Conservation (phyloP, 2,888 invertebrate genomes). For the Lymantria monacha region DNA sequence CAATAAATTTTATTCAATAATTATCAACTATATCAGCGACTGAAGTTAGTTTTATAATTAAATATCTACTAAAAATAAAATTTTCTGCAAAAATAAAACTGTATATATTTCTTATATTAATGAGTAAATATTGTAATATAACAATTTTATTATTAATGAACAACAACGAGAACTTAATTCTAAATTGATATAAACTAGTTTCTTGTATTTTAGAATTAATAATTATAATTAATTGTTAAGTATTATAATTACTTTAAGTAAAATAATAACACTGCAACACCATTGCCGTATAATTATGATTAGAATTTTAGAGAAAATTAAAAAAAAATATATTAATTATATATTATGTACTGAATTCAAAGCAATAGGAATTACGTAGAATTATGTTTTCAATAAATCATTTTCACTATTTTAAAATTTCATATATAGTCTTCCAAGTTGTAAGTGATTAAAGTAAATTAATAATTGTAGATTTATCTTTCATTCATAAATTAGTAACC, state of each 20-base stretch:
- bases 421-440: conserved; percentile 78
- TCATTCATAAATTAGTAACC: conserved; percentile 18
- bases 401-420: conserved; percentile 50
- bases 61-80: conserved; percentile 21
- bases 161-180: conserved; percentile 80
- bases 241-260: conserved; percentile 38
- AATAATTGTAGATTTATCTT: conserved; percentile 37
- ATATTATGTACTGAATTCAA: conserved; percentile 58
- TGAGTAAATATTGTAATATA: conserved; percentile 37
- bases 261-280: conserved; percentile 61
- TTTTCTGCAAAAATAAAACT: conserved; percentile 52
- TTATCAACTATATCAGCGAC: not conserved
- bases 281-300: conserved; percentile 57
- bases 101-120: conserved; percentile 45
- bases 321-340: no score
- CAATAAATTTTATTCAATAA: not conserved
- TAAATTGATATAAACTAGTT: conserved; percentile 72
- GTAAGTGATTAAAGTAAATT: conserved; percentile 49
- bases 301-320: conserved; percentile 47
- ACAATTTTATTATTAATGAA: conserved; percentile 43
- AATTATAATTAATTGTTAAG: conserved; percentile 22
- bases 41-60: not conserved
- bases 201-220: conserved; percentile 35
- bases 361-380: conserved; percentile 60
- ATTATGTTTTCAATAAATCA: conserved; percentile 30